Evolutionary conservation across 2,113 vertebrate species (phyloP).

Genomic region (Lipotes vexillifer): DNA sequence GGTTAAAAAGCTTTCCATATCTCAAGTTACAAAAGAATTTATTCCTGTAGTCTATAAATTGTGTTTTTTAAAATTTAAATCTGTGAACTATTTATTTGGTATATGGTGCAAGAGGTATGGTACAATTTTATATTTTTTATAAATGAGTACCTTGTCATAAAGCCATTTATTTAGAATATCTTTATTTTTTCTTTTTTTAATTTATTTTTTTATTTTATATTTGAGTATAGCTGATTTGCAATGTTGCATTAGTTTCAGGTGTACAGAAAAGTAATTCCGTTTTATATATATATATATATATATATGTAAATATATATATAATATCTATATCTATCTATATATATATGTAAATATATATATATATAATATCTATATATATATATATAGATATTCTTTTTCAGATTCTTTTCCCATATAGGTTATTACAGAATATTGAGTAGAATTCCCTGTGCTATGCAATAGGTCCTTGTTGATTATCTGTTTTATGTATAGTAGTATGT

Average conservation of each 20-base stretch:
- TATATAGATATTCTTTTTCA: neutral
- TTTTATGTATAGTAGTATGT: too few relatives aligned
- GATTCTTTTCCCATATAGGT: neutral
- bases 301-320: too few relatives aligned
- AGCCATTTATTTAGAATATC: neutral
- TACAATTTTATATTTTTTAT: neutral
- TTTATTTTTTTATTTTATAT: too few relatives aligned
- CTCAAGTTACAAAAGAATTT: neutral
- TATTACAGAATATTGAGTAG: too few relatives aligned
- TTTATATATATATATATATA: neutral
- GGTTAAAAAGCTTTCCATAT: neutral
- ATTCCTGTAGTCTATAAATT: neutral
- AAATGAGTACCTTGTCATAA: neutral
- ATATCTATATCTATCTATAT: too few relatives aligned
- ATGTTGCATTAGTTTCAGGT: neutral
- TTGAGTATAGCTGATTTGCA: neutral
- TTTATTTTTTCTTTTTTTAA: neutral
- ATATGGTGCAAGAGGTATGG: neutral
- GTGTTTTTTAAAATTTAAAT: neutral
- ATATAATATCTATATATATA: too few relatives aligned
- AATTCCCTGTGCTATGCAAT: too few relatives aligned
- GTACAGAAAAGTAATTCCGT: neutral
- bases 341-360: too few relatives aligned
- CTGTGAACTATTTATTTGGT: neutral
- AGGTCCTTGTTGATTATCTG: too few relatives aligned